phyloP scores from a whole-genome alignment of 2,797 vertebrate species.

The Neosilurus hyrtlii region DNA sequence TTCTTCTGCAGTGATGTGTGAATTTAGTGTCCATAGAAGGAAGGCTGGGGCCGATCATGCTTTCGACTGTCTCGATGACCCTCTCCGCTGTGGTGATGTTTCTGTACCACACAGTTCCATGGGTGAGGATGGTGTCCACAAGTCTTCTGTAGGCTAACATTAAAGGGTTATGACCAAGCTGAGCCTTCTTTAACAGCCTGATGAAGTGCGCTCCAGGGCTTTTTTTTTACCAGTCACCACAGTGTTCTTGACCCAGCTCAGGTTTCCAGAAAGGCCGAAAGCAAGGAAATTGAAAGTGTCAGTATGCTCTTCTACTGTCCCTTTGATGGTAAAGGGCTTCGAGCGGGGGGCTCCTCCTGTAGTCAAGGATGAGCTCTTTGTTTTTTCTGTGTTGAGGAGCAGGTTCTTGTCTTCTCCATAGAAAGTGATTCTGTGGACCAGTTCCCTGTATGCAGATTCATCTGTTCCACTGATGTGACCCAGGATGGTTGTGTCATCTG shows the following conservation, averaged over 20 bases:
- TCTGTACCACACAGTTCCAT: neutral
- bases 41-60: neutral
- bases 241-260: neutral
- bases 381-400: neutral
- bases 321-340: neutral
- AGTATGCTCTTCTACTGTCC: too few species aligned
- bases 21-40: neutral
- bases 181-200: too few species aligned
- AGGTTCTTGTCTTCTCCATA: neutral
- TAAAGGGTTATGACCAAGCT: too few species aligned
- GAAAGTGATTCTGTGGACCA: too few species aligned
- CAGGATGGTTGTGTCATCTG: neutral
- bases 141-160: neutral
- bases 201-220: too few species aligned
- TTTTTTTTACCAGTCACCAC: neutral
- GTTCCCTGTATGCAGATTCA: too few species aligned
- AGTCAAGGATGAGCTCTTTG: neutral
- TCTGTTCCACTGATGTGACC: neutral
- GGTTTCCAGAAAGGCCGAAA: too few species aligned
- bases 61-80: neutral
- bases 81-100: too few species aligned
- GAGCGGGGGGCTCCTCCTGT: neutral
- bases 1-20: neutral
- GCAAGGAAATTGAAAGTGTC: too few species aligned
- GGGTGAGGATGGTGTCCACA: neutral